phyloP scores from a whole-genome alignment of 2,888 invertebrate genomes.

The Polia nebulosa region DNA sequence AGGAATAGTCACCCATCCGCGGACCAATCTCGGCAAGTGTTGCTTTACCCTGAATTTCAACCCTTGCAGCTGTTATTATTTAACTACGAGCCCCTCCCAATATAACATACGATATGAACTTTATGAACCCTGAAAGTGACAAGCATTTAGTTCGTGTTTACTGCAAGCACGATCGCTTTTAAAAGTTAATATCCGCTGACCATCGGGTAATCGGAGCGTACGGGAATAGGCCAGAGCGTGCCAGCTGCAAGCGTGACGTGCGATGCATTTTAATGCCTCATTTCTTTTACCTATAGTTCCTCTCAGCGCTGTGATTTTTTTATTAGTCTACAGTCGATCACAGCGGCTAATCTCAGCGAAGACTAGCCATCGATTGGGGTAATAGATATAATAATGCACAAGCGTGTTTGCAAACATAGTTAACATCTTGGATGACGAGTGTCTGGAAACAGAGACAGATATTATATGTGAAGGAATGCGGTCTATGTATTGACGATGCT shows the following conservation, averaged over 20 bases:
- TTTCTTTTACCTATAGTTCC: not conserved
- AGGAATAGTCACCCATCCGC: too few relatives aligned
- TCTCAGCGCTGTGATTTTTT: not conserved
- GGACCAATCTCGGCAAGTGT: too few relatives aligned
- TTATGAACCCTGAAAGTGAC: not conserved
- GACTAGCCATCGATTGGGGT: too few relatives aligned
- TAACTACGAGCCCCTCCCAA: not conserved
- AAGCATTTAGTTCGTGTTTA: not conserved
- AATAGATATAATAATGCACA: too few relatives aligned
- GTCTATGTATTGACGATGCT: too few relatives aligned
- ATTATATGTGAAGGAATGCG: too few relatives aligned
- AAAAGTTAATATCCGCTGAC: conserved; percentile 27
- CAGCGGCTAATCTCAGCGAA: too few relatives aligned
- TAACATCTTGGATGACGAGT: too few relatives aligned
- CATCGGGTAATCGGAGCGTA: not conserved
- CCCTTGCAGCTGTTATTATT: not conserved
- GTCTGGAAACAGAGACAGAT: too few relatives aligned
- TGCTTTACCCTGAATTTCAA: not conserved
- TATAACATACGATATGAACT: too few relatives aligned
- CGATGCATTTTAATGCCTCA: conserved; percentile 16
- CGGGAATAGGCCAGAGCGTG: conserved; percentile 20
- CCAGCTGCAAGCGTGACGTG: conserved; percentile 1
- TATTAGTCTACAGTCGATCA: too few relatives aligned
- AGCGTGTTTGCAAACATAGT: too few relatives aligned
- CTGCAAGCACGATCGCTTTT: conserved; percentile 4